These are phyloP conservation scores for Theretra japonica DNA, from an alignment of 2,888 invertebrate species.

Conservation along the genomic window DNA sequence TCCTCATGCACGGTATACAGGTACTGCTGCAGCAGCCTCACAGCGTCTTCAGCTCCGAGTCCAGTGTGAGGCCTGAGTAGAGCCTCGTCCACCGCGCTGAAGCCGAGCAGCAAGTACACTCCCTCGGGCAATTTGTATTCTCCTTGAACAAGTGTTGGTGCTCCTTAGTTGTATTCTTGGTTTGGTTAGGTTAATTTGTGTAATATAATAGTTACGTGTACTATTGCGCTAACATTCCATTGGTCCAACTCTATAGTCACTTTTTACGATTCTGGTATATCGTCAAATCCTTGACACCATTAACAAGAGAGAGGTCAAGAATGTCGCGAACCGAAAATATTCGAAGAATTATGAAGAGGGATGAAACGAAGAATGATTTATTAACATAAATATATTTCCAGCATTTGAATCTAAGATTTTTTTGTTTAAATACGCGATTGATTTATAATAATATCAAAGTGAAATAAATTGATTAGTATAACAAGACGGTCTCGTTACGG, in stretches of 20 bases:
- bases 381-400: no score
- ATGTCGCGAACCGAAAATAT: no score
- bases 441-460: neutral
- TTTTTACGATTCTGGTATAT: no score
- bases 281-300: no score
- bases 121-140: conserved; percentile 93
- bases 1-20: conserved; percentile 89
- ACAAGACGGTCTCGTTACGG: neutral
- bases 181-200: neutral
- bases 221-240: no score
- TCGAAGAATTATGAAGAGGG: no score
- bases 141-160: conserved; percentile 72
- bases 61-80: conserved; percentile 92
- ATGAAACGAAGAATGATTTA: no score
- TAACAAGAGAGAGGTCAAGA: no score
- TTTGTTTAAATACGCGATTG: neutral
- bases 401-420: neutral
- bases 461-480: neutral
- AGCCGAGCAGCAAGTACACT: conserved; percentile 94
- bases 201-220: no score
- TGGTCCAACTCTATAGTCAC: no score
- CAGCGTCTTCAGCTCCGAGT: conserved; percentile 93
- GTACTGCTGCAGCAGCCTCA: conserved; percentile 92
- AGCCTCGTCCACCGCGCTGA: conserved; percentile 95
- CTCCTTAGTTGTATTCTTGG: neutral